phyloP scores from a whole-genome alignment of 2,797 vertebrate species.

The Sciurus vulgaris region DNA sequence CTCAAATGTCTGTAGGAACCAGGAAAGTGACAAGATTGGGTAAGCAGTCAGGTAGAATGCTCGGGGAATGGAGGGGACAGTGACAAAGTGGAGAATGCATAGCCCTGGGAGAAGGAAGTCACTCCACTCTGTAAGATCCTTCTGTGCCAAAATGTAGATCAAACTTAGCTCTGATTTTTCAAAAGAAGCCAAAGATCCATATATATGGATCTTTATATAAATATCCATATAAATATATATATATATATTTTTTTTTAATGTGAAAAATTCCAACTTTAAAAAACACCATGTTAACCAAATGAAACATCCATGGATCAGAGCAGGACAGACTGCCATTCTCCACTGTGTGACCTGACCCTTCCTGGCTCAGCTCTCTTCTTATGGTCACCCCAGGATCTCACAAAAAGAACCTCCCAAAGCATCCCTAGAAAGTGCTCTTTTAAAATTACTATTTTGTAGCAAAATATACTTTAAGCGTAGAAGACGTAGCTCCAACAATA shows the following conservation, averaged over 20 bases:
- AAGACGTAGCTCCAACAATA: background rate
- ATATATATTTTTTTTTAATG: background rate
- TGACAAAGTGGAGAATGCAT: background rate
- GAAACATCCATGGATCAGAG: background rate
- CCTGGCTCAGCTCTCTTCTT: background rate
- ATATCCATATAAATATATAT: no score
- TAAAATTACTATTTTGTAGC: conserved; percentile 40
- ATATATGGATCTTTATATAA: background rate
- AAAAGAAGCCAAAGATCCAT: conserved; percentile 19
- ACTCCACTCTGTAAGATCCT: background rate
- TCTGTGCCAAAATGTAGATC: background rate
- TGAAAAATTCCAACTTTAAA: conserved; percentile 24
- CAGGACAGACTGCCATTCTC: background rate
- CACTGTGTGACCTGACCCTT: background rate
- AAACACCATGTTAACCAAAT: background rate
- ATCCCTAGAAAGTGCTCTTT: conserved; percentile 10
- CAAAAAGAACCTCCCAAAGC: background rate
- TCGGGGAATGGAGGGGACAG: background rate
- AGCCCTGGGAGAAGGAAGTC: background rate
- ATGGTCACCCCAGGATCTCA: background rate
- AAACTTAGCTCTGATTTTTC: conserved; percentile 15
- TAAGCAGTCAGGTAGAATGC: background rate
- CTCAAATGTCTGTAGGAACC: background rate
- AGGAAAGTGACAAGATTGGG: background rate
- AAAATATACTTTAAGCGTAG: background rate